Conservation (phyloP, 2,888 invertebrate genomes). For the Dasysyrphus albostriatus region DNA sequence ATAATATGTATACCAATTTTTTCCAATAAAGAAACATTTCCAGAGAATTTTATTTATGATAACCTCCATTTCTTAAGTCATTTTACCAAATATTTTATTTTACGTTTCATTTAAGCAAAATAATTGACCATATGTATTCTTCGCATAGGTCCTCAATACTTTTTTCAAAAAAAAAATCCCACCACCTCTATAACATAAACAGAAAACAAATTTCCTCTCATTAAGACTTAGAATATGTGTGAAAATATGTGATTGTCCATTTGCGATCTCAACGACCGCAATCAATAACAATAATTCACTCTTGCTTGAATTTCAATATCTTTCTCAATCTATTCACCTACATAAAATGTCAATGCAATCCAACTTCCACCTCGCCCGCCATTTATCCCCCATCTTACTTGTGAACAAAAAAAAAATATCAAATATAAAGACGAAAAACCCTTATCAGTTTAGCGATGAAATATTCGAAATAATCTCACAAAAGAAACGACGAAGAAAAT, state of each 20-base stretch:
- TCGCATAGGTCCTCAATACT: not conserved
- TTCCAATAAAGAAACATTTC: no score
- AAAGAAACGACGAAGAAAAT: conserved; percentile 18
- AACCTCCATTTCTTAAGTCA: not conserved
- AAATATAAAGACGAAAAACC: conserved; percentile 24
- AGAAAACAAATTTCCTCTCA: conserved; percentile 16
- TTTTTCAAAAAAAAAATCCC: not conserved
- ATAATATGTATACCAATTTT: no score
- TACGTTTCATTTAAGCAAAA: not conserved
- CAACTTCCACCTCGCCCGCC: conserved; percentile 26
- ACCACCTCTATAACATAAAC: not conserved
- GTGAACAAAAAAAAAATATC: not conserved
- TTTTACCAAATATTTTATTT: not conserved
- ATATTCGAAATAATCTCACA: conserved; percentile 70
- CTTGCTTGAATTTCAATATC: conserved; percentile 65
- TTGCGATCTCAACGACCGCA: conserved; percentile 54
- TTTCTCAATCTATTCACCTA: conserved; percentile 62
- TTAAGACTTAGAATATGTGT: conserved; percentile 17
- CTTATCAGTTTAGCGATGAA: conserved; percentile 62
- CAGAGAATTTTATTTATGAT: not conserved
- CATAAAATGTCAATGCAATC: conserved; percentile 60
- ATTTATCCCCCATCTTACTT: conserved; percentile 34
- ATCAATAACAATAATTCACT: conserved; percentile 74
- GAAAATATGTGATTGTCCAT: conserved; percentile 40
- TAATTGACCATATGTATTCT: not conserved